Evolutionary conservation across 2,888 invertebrate genomes (phyloP).

Genomic region (Eurytoma californica): DNA sequence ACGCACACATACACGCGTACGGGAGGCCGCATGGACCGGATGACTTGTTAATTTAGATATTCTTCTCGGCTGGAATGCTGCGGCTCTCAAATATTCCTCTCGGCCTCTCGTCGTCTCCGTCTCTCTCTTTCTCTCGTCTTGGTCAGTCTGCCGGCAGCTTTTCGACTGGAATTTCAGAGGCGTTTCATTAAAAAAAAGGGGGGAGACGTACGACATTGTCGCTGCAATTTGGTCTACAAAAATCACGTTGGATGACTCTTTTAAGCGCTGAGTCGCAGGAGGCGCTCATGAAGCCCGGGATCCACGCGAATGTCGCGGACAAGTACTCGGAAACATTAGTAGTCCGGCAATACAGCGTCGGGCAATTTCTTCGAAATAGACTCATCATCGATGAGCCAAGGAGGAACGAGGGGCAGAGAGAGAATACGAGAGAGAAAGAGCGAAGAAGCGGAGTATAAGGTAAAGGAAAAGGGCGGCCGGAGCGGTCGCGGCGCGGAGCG

Average conservation of each 20-base stretch:
- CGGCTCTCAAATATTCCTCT: slow-evolving; percentile 34
- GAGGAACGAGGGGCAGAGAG: slow-evolving; percentile 15
- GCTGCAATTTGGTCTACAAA: background rate
- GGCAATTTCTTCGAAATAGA: slow-evolving; percentile 63
- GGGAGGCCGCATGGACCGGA: slow-evolving; percentile 16
- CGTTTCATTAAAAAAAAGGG: slow-evolving; percentile 14
- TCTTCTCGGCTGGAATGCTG: slow-evolving; percentile 48
- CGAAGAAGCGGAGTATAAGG: background rate
- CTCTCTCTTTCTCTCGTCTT: background rate
- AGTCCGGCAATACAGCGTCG: slow-evolving; percentile 57
- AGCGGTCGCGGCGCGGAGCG: slow-evolving; percentile 17
- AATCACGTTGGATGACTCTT: background rate
- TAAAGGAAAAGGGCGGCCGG: slow-evolving; percentile 48
- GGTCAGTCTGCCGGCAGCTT: background rate
- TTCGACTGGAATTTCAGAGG: slow-evolving; percentile 20
- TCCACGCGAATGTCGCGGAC: slow-evolving; percentile 7
- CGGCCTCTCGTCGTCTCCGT: slow-evolving; percentile 9
- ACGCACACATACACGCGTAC: background rate
- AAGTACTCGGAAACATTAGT: slow-evolving; percentile 44
- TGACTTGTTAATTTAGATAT: slow-evolving; percentile 56
- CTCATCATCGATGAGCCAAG: slow-evolving; percentile 59
- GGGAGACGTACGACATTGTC: background rate
- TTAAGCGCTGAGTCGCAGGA: background rate
- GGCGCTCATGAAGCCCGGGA: background rate
- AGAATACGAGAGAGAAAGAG: slow-evolving; percentile 7